Base-by-base conservation (phyloP, 2,797 vertebrate genomes). In the Cyclopterus lumpus region DNA sequence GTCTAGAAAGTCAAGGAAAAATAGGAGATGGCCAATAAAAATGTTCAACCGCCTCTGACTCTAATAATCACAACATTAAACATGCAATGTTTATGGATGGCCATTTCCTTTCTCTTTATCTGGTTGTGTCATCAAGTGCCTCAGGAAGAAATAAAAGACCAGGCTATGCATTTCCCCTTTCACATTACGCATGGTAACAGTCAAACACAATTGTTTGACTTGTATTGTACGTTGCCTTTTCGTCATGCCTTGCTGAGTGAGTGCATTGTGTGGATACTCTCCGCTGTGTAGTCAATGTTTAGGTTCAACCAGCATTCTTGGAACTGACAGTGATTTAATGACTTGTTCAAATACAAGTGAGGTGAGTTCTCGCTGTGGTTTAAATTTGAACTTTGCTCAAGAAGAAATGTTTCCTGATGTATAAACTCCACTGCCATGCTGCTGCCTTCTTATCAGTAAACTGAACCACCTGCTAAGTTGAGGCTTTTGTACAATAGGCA, bases 51-150 rank as follows among this genome's bases (percentile, higher is more conserved):
- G 65, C 53, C 46, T 58, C 46, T 80, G 55, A 57, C 69, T 78
- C 62, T 79, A 74, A 77, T 79, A 87, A 87, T 83, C 72, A 73
- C 65, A 86, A 64, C 61, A 75, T 86, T 73, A 85, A 83, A 82
- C 75, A 76, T 76, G 77, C 59, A 38, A 79, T 71, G 71, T 87
- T 89, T 89, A 87, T 82, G 62, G 69, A 80, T 36, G 28, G 63
- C 71, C 70, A 68, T 88, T 87, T 82, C 67, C 79, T 80, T 40
- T 63, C 24, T 72, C 59, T 44, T 58, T 68, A 67, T 87, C 86
- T 91, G 82, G 36, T 87, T 79, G 80, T 79, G 59, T 81, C 84
- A 90, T 89, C 69, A 77, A 80, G 48, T 46, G 66, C 32, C 60
- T 71, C 69, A 55, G 63, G 71, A 76, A 64, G 63, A 66, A 26